A percentile compares a stretch with the other conserved stretches of the same genome.
These are phyloP conservation scores for Cerceris rybyensis DNA, from an alignment of 2,888 invertebrate genomes.

Conservation along the genomic window DNA sequence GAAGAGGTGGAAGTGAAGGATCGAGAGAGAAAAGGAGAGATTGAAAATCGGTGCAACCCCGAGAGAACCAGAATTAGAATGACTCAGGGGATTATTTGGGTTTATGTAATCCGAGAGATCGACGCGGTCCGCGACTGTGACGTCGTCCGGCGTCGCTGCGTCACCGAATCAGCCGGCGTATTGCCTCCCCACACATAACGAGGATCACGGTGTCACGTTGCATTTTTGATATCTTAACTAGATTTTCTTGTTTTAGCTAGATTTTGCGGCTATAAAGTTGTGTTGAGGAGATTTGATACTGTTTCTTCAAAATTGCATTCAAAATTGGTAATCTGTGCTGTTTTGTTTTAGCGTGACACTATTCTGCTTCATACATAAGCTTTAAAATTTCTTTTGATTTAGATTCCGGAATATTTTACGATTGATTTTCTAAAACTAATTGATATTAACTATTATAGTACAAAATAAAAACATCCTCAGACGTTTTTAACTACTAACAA, in stretches of 20 bases:
- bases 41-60: constrained; percentile 54
- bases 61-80: constrained; percentile 64
- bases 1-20: background rate
- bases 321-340: too few relatives aligned
- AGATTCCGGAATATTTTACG: too few relatives aligned
- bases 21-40: background rate
- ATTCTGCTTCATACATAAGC: too few relatives aligned
- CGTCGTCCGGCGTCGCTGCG: constrained; percentile 38
- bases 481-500: too few relatives aligned
- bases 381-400: too few relatives aligned
- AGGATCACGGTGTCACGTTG: constrained; percentile 50
- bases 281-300: too few relatives aligned
- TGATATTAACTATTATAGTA: too few relatives aligned
- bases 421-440: too few relatives aligned
- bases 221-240: constrained; percentile 36
- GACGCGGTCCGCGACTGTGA: constrained; percentile 52
- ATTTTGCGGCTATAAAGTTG: background rate
- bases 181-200: constrained; percentile 11
- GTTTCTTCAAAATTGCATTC: too few relatives aligned
- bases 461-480: too few relatives aligned
- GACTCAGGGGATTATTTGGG: constrained; percentile 65
- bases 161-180: constrained; percentile 33
- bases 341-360: too few relatives aligned
- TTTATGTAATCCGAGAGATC: constrained; percentile 73
- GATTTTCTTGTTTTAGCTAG: constrained; percentile 4